Base-by-base conservation (phyloP, 2,113 vertebrate species). In the Alces alces region DNA sequence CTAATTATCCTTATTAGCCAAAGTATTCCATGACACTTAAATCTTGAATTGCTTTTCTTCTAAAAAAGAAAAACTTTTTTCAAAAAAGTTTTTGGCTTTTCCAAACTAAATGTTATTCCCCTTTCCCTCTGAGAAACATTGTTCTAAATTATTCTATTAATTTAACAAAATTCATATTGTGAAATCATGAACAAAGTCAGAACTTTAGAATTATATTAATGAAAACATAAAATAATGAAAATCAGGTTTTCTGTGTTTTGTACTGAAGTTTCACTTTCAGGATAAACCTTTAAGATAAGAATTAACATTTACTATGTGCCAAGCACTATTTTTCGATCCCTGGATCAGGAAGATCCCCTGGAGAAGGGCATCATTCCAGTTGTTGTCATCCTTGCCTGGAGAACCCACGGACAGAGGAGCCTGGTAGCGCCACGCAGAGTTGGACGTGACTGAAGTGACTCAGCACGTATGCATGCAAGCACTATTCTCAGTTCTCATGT, bases 121-220 rank as follows among this genome's bases (percentile, higher is more conserved):
- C 36, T 73, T 86, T 87, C 66, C 58, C 47, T 92, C 93, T 55
- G 27, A 73, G 60, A 89, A 89, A n/a, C 39, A 66, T 73, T 13
- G 21, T 79, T 85, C 57, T 93, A 58, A 66, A 87, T 96, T 66
- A 52, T 73, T 96, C 95, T 83, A 52, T 80, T 96, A 70, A 54
- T 95, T 93, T 82, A 89, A 54, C 45, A 89, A 58, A 28, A 76
- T 92, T 66, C 39, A 64, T 54, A 10, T 28, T 13, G 9, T 82
- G 52, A 45, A n/a, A 54, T 57, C 21, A 15, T 39, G 15, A 91
- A 91, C 55, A 92, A 92, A 96, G 45, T 16, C 55, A 91, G 78
- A 70, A 33, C 2, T n/a, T 80, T 36, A 93, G 33, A 79, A 52
- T 84, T 91, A 27, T 21, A 47, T 54, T 17, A 50, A 55, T 58